Evolutionary conservation across 2,888 invertebrate genomes (phyloP), one percentile per base, ranked within the genome.

Genomic region (Candidula unifasciata): DNA sequence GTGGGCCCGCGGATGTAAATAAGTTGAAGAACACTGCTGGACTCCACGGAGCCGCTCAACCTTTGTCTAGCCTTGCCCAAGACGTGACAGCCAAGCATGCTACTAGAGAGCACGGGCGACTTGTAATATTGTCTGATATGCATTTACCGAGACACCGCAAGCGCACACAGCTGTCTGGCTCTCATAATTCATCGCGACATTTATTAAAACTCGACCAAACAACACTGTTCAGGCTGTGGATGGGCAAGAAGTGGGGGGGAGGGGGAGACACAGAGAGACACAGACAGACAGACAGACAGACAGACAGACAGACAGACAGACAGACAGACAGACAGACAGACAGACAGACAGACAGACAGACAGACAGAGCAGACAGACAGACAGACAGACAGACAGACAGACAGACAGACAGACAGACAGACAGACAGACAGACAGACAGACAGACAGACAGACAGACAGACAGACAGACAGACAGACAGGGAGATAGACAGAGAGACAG

Each of bases 271-370:
- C n/a, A 74, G 27, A 74, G 5, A 74, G 27, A 74, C 21, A 74
- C 35, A 74, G 52, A 74, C 35, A 74, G 52, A 74, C 35, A 74
- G 52, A 74, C 35, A 74, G 52, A 74, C 21, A 74, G 24, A 74
- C 24, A 74, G 52, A 74, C 52, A 74, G 52, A 74, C 52, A 74
- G 52, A 74, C 52, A 74, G 52, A 74, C 52, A 74, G 52, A 74
- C 52, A 74, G 52, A 74, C 52, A 74, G 52, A 74, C 52, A 74
- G 52, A 74, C 52, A 74, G 52, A 74, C 52, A 74, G 52, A 74
- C 52, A 74, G 52, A 74, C 52, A 74, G 52, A 74, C 52, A 74
- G 52, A 74, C 52, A 74, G 52, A 74, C 52, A 74, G 52, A 74
- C 52, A 74, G 52, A 37, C 35, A 37, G 52, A 44, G 27, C 54